Evolutionary conservation across 2,888 invertebrate genomes (phyloP), one percentile per base, ranked within the genome.

Genomic region (Eristalinus aeneus): DNA sequence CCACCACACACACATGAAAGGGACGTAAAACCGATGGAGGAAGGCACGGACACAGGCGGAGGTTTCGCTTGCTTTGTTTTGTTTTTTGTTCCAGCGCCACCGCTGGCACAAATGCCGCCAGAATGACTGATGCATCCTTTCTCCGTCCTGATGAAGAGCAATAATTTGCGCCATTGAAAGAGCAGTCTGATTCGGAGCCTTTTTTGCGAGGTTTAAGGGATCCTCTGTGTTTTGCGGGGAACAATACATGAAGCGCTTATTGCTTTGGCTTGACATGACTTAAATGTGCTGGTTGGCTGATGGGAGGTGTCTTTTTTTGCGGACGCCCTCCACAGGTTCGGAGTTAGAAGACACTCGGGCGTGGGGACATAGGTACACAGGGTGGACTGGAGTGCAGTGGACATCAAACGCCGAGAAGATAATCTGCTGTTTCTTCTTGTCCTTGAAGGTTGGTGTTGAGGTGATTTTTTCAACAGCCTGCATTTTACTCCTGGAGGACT

Each of bases 121-220:
- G 74, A 85, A 79, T 85, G 85, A 85, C 76, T 80, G 81, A 85
- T 85, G 81, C 68, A 77, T 73, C 68, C 53, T 80, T 73, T 58
- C 58, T 80, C 76, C 72, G 72, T 76, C 64, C 68, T 76, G 80
- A 85, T 72, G 76, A 80, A 63, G 73, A 85, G 85, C 76, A 80
- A 85, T 85, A 80, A 85, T 80, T 80, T 80, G 68, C 76, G 58
- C 85, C 72, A 85, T 85, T 80, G 73, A 85, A 76, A 69, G 76
- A 74, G 81, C 76, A 80, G 77, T 76, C 53, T 63, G 67, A 39
- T 36, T 60, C 46, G n/a, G 31, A 46, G 39, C 34, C 10, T 69
- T 53, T 73, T 22, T 32, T 56, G 23, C 11, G 1, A 0, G 20
- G 20, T 20, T 22, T 1, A 3, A 10, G 9, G 23, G 56, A 23